Evolutionary conservation across 1,140 invertebrate species (phyloP).

Genomic region (Gryon sp.): DNA sequence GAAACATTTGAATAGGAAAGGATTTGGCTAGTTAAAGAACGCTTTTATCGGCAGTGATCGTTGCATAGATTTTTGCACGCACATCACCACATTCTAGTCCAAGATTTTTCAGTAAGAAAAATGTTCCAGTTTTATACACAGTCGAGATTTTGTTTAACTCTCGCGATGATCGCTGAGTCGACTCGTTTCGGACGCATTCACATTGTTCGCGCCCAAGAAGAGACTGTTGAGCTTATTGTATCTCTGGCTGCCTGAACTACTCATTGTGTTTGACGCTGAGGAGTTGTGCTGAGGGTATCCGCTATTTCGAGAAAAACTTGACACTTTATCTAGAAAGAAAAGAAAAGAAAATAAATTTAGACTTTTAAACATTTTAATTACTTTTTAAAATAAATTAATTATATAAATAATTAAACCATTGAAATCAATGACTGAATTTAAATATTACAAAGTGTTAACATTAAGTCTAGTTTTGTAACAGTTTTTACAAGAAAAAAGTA

Average conservation of each 20-base stretch:
- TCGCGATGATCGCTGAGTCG: constrained; percentile 75
- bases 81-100: constrained; percentile 15
- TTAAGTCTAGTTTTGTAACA: too few species aligned
- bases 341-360: constrained; percentile 1
- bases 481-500: too few species aligned
- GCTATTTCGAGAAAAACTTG: constrained; percentile 72
- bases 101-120: constrained; percentile 25
- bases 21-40: constrained; percentile 43
- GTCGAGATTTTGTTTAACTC: constrained; percentile 68
- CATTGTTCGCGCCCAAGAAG: constrained; percentile 70
- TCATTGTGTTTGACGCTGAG: constrained; percentile 76
- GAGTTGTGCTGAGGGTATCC: constrained; percentile 75
- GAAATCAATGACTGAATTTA: too few species aligned
- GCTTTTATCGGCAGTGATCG: constrained; percentile 55
- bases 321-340: constrained; percentile 74
- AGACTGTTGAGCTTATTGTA: constrained; percentile 78
- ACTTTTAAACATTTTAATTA: too few species aligned
- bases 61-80: constrained; percentile 9
- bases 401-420: neutral
- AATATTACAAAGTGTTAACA: too few species aligned
- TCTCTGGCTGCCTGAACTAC: constrained; percentile 76
- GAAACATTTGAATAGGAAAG: constrained; percentile 17
- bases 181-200: constrained; percentile 71
- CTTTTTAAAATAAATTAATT: constrained; percentile 10
- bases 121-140: constrained; percentile 23